These are phyloP conservation scores for Mesocentrotus franciscanus DNA, from an alignment of 53 echinoderm and acorn worm genomes.

Conservation along the genomic window DNA sequence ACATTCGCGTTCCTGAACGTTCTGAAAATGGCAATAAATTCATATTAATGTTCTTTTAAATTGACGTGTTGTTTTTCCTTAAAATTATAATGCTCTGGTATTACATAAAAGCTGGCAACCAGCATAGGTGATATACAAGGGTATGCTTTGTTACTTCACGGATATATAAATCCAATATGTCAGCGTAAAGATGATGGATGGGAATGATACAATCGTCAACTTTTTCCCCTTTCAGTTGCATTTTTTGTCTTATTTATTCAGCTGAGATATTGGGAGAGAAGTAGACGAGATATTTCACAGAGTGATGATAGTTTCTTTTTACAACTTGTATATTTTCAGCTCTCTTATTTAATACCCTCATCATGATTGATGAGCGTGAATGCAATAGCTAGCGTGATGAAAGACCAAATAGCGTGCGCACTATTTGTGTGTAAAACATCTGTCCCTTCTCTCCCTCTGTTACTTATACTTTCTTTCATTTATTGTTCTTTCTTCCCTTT, in stretches of 20 bases:
- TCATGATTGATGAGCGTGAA: background rate
- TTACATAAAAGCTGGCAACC: background rate
- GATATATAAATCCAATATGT: constrained; percentile 8
- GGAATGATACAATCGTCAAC: background rate
- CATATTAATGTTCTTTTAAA: background rate
- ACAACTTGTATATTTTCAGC: background rate
- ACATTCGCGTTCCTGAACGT: background rate
- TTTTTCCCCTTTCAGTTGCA: background rate
- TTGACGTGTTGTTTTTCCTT: background rate
- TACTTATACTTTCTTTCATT: background rate
- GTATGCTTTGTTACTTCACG: background rate
- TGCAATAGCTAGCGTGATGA: background rate
- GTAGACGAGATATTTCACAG: background rate
- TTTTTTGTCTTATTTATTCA: constrained; percentile 11
- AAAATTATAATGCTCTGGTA: background rate
- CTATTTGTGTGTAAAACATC: too few relatives aligned
- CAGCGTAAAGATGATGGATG: background rate
- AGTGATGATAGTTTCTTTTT: background rate
- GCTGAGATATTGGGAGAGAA: background rate
- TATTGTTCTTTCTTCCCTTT: background rate
- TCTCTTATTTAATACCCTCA: background rate
- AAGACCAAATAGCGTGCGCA: background rate
- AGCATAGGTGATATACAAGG: background rate
- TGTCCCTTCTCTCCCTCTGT: background rate
- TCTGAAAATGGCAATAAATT: background rate